Percentiles rank a stretch among this genome's conserved stretches.
Evolutionary conservation across 2,797 vertebrate genomes (phyloP).

Genomic region (Coccyzus lansbergi): DNA sequence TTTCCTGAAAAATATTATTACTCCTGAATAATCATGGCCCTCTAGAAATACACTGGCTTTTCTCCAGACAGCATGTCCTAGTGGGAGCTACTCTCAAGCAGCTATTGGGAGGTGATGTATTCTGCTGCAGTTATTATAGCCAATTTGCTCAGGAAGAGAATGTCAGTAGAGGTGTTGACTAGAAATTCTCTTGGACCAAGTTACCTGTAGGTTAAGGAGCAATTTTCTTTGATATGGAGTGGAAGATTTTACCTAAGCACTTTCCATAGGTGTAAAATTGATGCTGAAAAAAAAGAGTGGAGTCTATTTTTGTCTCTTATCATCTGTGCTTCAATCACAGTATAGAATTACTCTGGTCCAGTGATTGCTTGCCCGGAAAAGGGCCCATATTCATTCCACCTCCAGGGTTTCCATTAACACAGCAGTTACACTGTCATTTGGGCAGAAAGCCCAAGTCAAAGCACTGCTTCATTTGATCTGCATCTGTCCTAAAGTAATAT

Average conservation of each 20-base stretch:
- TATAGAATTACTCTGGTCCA: conserved; percentile 47
- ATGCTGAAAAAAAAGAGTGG: background rate
- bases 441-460: conserved; percentile 49
- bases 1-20: conserved; percentile 1
- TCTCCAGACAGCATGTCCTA: background rate
- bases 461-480: conserved; percentile 63
- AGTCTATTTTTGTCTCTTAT: conserved; percentile 41
- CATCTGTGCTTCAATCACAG: background rate
- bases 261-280: background rate
- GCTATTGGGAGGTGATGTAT: background rate
- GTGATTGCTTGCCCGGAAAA: conserved; percentile 7
- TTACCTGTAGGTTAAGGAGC: conserved; percentile 20
- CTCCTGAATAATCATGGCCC: background rate
- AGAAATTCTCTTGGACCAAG: conserved; percentile 14
- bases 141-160: background rate
- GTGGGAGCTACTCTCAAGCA: background rate
- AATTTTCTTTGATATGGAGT: background rate
- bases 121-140: background rate
- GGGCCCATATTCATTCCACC: conserved; percentile 52
- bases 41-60: background rate
- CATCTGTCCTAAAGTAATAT: conserved; percentile 63
- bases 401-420: conserved; percentile 65
- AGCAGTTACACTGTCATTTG: conserved; percentile 57
- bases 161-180: background rate
- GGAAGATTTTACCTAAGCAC: conserved; percentile 29